phyloP scores from a whole-genome alignment of 2,888 invertebrate species.

The Meteorus colon region DNA sequence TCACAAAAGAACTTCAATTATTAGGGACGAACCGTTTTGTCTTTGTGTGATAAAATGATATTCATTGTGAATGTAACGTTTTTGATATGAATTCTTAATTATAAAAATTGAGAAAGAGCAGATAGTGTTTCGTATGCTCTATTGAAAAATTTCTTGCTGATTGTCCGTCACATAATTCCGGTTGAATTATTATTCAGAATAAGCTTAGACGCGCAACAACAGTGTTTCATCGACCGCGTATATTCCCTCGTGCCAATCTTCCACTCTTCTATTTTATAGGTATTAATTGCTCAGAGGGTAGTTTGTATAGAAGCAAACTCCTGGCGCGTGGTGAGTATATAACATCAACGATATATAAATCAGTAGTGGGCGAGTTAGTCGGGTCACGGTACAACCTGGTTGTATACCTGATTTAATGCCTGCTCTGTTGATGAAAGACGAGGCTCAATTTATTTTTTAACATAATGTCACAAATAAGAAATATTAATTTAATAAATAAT shows the following conservation, averaged over 20 bases:
- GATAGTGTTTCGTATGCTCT: neutral
- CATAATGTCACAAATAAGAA: too few relatives aligned
- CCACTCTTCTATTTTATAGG: neutral
- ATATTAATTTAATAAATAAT: too few relatives aligned
- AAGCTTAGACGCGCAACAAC: neutral
- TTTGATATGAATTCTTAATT: neutral
- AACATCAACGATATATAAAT: constrained; percentile 24
- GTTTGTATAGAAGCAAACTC: constrained; percentile 1
- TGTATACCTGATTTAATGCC: too few relatives aligned
- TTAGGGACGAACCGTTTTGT: neutral
- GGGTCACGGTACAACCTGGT: too few relatives aligned
- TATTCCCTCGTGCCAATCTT: neutral
- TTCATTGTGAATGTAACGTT: neutral
- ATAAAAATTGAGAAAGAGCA: neutral
- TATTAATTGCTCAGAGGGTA: neutral
- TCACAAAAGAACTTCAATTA: neutral
- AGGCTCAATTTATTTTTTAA: too few relatives aligned
- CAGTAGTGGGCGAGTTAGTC: too few relatives aligned
- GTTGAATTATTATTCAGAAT: neutral
- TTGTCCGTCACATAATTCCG: neutral
- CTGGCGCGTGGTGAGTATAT: constrained; percentile 3
- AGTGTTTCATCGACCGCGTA: neutral
- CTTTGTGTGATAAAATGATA: neutral
- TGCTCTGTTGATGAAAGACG: neutral
- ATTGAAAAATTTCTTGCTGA: neutral